Conservation (phyloP, 2,888 invertebrate genomes). For the Mechanitis messenoides region DNA sequence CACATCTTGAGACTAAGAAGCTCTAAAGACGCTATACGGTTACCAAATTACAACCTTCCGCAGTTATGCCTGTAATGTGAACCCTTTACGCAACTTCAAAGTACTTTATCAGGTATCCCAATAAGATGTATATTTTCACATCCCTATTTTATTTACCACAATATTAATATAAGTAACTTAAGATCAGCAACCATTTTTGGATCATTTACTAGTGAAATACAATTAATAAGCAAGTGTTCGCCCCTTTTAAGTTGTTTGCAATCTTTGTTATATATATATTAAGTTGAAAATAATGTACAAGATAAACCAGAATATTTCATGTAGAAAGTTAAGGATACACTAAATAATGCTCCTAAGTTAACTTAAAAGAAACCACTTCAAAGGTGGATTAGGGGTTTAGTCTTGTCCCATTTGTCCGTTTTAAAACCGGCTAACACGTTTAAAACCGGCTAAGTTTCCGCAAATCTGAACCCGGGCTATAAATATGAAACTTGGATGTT, state of each 20-base stretch:
- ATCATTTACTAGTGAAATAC: too few species aligned
- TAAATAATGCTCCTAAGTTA: background rate
- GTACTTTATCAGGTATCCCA: background rate
- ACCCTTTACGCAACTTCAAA: conserved; percentile 14
- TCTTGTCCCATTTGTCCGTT: conserved; percentile 13
- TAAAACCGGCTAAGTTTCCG: conserved; percentile 20
- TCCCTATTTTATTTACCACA: too few species aligned
- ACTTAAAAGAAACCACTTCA: conserved; percentile 6
- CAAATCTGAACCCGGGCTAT: conserved; percentile 30
- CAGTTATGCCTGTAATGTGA: conserved; percentile 6
- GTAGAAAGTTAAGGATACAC: conserved; percentile 3
- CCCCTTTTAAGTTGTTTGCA: too few species aligned
- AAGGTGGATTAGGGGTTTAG: conserved; percentile 6
- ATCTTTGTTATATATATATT: too few species aligned
- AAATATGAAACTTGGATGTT: conserved; percentile 37
- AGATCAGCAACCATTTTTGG: too few species aligned
- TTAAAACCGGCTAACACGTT: conserved; percentile 17
- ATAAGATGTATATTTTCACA: too few species aligned
- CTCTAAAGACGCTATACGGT: background rate
- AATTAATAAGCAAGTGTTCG: too few species aligned
- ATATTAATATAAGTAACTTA: too few species aligned
- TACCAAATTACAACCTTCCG: conserved; percentile 7
- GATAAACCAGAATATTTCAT: conserved; percentile 1
- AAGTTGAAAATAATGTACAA: background rate
- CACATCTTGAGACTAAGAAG: background rate